phyloP scores from a whole-genome alignment of 1,140 invertebrate species.

The Camponotus floridanus region DNA sequence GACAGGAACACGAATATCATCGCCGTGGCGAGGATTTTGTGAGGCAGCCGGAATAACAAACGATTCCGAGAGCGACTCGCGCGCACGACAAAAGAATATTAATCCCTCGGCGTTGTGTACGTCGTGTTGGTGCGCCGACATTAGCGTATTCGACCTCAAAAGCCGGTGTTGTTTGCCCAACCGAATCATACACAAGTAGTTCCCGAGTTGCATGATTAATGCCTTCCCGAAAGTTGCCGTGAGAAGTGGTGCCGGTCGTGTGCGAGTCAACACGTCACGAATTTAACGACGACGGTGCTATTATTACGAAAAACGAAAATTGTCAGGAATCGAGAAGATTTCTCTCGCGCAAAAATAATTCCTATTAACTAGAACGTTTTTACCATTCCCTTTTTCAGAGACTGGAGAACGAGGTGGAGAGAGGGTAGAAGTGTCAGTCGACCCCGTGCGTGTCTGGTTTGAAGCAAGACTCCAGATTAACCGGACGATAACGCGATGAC shows the following conservation, averaged over 20 bases:
- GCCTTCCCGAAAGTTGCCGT: slow-evolving; percentile 32
- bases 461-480: background rate
- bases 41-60: slow-evolving; percentile 60
- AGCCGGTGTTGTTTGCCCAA: slow-evolving; percentile 53
- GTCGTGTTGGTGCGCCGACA: slow-evolving; percentile 12
- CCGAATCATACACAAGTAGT: slow-evolving; percentile 55
- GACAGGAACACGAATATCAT: slow-evolving; percentile 30
- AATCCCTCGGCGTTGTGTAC: slow-evolving; percentile 34
- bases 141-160: slow-evolving; percentile 42
- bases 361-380: background rate
- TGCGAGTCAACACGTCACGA: slow-evolving; percentile 19
- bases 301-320: background rate
- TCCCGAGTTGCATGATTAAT: slow-evolving; percentile 61
- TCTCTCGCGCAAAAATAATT: background rate
- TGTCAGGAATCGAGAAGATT: background rate
- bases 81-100: slow-evolving; percentile 53
- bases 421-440: background rate
- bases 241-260: background rate
- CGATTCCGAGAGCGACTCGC: slow-evolving; percentile 28
- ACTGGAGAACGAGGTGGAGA: background rate
- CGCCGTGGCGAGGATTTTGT: slow-evolving; percentile 55
- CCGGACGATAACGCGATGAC: slow-evolving; percentile 17
- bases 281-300: slow-evolving; percentile 3
- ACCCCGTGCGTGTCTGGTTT: background rate
- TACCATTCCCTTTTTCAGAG: background rate